These are phyloP conservation scores for Stictocephala bisonia DNA, from an alignment of 2,888 invertebrate genomes.

Conservation along the genomic window DNA sequence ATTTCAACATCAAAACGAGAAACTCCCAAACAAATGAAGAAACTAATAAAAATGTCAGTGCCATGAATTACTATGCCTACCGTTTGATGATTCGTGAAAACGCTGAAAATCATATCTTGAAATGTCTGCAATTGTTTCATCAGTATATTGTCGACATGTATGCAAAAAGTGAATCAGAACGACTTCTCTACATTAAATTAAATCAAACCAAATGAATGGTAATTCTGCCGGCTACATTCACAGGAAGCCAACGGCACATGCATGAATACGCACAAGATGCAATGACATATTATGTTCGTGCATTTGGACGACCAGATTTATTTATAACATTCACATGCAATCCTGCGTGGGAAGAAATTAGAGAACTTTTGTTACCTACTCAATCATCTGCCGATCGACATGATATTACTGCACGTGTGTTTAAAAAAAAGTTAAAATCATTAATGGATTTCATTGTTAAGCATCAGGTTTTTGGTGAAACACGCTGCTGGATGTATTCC, in stretches of 20 bases:
- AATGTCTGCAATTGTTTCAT: too few species aligned
- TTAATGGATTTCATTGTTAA: conserved; percentile 41
- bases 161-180: too few species aligned
- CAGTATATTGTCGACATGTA: too few species aligned
- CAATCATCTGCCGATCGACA: conserved; percentile 51
- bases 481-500: conserved; percentile 51
- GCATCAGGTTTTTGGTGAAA: conserved; percentile 43
- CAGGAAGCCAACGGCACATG: conserved; percentile 62
- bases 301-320: conserved; percentile 55
- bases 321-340: conserved; percentile 59
- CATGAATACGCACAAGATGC: conserved; percentile 61
- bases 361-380: conserved; percentile 40
- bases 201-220: too few species aligned
- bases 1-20: too few species aligned
- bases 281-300: conserved; percentile 61
- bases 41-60: too few species aligned
- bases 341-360: conserved; percentile 58
- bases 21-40: too few species aligned
- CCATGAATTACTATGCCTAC: too few species aligned
- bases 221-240: conserved; percentile 59
- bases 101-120: too few species aligned
- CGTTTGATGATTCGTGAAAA: too few species aligned
- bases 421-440: conserved; percentile 47
- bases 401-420: conserved; percentile 52
- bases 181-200: too few species aligned